Conservation (phyloP, 2,797 vertebrate genomes). For the Falco berigora region DNA sequence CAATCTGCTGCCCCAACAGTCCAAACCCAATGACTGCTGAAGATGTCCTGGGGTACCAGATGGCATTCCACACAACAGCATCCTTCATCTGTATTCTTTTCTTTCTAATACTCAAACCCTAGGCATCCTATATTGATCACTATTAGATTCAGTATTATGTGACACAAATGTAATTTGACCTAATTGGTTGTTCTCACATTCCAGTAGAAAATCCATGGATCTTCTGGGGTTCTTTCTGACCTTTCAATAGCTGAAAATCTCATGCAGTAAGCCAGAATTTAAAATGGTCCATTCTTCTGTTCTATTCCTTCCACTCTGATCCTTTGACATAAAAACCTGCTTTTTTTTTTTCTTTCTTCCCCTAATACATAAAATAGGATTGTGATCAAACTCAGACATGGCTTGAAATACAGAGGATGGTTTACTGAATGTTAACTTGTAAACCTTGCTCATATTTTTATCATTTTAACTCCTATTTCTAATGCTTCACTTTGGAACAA, state of each 20-base stretch:
- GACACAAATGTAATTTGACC: neutral
- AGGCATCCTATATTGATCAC: neutral
- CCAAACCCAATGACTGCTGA: neutral
- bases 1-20: neutral
- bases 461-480: neutral
- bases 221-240: neutral
- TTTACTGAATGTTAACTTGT: neutral
- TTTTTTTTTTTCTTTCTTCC: neutral
- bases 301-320: neutral
- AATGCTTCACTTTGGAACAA: neutral
- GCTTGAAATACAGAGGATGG: neutral
- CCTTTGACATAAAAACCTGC: neutral
- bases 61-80: neutral
- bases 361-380: neutral
- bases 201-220: neutral
- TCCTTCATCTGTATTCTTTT: neutral
- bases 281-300: neutral
- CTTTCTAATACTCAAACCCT: neutral
- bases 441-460: neutral
- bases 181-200: neutral
- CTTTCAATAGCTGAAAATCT: neutral
- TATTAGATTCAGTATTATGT: neutral
- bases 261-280: neutral
- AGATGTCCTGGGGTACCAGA: neutral
- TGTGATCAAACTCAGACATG: neutral